phyloP scores from a whole-genome alignment of 1,140 invertebrate genomes.

The Zaprionus tsacasi region DNA sequence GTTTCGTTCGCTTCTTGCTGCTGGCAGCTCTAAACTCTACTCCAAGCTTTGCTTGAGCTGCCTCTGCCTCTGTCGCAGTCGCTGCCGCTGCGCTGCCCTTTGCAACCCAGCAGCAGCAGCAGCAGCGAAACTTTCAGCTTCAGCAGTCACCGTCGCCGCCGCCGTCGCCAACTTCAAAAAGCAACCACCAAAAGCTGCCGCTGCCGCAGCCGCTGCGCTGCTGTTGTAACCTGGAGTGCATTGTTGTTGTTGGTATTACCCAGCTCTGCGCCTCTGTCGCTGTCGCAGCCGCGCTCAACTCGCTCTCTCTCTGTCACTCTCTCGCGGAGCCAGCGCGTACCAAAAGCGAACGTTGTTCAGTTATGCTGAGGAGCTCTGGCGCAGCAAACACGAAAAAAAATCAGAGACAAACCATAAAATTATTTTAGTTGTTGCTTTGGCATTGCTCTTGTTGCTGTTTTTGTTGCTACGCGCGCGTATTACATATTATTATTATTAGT shows the following conservation, averaged over 20 bases:
- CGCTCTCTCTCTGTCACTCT: conserved; percentile 7
- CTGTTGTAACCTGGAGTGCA: conserved; percentile 35
- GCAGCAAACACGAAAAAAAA: conserved; percentile 80
- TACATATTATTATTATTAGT: conserved; percentile 21
- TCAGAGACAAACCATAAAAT: conserved; percentile 39
- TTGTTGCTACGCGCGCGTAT: conserved; percentile 36
- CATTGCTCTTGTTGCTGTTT: conserved; percentile 31
- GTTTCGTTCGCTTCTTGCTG: conserved; percentile 26
- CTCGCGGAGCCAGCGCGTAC: conserved; percentile 26
- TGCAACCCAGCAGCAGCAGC: conserved; percentile 17
- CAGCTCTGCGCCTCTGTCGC: conserved; percentile 7
- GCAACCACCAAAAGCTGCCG: conserved; percentile 73
- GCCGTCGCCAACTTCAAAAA: conserved; percentile 63
- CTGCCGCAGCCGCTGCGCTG: conserved; percentile 7
- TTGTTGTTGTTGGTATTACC: conserved; percentile 18
- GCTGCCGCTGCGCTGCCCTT: conserved; percentile 43
- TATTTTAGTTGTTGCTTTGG: conserved; percentile 59
- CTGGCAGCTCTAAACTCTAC: conserved; percentile 33
- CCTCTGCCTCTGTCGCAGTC: conserved; percentile 1
- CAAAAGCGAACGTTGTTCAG: conserved; percentile 70
- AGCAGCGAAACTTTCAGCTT: conserved; percentile 49
- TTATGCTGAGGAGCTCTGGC: conserved; percentile 80
- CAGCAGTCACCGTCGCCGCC: background rate
- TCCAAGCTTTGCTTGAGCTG: conserved; percentile 46
- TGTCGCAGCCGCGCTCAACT: background rate